A percentile compares a stretch with the other conserved stretches of the same genome.
These are phyloP conservation scores for Saccostrea cuccullata DNA, from an alignment of 1,140 invertebrate genomes.

Conservation along the genomic window DNA sequence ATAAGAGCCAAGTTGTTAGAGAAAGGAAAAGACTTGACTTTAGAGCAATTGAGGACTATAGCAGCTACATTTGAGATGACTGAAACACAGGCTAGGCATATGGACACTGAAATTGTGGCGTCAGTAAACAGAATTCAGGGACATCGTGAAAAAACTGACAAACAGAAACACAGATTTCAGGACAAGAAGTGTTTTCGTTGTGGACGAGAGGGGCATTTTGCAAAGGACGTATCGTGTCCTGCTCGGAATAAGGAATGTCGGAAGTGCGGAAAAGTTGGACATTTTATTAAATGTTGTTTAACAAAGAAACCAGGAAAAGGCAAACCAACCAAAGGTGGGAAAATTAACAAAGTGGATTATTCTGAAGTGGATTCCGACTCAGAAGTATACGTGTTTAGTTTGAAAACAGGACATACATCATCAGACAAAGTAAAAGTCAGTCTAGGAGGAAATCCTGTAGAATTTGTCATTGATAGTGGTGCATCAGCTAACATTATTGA, in stretches of 20 bases:
- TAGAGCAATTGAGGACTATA: slow-evolving; percentile 47
- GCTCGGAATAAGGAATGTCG: slow-evolving; percentile 43
- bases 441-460: slow-evolving; percentile 37
- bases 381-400: slow-evolving; percentile 27
- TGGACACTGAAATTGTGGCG: background rate
- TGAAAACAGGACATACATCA: background rate
- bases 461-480: slow-evolving; percentile 54
- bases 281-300: slow-evolving; percentile 42
- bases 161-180: background rate
- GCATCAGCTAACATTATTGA: slow-evolving; percentile 50
- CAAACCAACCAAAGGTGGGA: background rate
- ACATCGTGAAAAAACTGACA: background rate
- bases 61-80: slow-evolving; percentile 7
- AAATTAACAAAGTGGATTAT: background rate
- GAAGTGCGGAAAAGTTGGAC: slow-evolving; percentile 45
- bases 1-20: slow-evolving; percentile 45
- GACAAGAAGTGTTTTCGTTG: slow-evolving; percentile 37
- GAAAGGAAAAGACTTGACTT: slow-evolving; percentile 38
- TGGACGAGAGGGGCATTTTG: slow-evolving; percentile 46
- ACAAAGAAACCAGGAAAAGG: slow-evolving; percentile 9
- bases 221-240: slow-evolving; percentile 47
- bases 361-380: background rate
- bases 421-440: slow-evolving; percentile 18
- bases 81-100: slow-evolving; percentile 22
- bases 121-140: slow-evolving; percentile 4